phyloP scores from a whole-genome alignment of 2,888 invertebrate species.

The Lapara coniferarum region DNA sequence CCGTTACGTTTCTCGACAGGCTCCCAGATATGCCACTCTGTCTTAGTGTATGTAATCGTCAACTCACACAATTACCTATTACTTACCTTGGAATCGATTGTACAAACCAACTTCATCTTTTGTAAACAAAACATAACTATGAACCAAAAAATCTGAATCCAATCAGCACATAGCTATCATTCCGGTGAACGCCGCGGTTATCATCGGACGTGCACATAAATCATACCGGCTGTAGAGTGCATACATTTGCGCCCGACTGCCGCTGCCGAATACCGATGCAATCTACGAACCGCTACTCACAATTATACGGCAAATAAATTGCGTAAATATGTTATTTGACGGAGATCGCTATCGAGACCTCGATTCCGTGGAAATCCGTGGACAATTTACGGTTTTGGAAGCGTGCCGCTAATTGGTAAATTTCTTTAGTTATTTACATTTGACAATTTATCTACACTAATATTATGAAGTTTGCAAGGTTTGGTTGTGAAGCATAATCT shows the following conservation, averaged over 20 bases:
- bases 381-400: too few relatives aligned
- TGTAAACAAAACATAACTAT: background rate
- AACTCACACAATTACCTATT: too few relatives aligned
- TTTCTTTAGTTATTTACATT: too few relatives aligned
- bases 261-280: conserved; percentile 11
- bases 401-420: too few relatives aligned
- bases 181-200: conserved; percentile 2
- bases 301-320: conserved; percentile 26
- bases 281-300: conserved; percentile 21
- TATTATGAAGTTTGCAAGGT: too few relatives aligned
- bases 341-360: background rate
- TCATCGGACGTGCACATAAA: conserved; percentile 7
- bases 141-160: background rate
- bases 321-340: conserved; percentile 23
- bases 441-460: too few relatives aligned
- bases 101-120: too few relatives aligned
- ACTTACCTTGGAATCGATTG: too few relatives aligned
- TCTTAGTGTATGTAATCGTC: too few relatives aligned
- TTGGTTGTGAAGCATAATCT: too few relatives aligned
- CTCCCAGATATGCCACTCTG: too few relatives aligned
- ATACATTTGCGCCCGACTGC: conserved; percentile 15
- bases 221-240: background rate
- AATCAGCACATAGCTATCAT: background rate
- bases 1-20: too few relatives aligned
- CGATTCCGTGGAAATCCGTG: background rate